Conservation (phyloP, 2,888 invertebrate species). For the Eilema griseolum region DNA sequence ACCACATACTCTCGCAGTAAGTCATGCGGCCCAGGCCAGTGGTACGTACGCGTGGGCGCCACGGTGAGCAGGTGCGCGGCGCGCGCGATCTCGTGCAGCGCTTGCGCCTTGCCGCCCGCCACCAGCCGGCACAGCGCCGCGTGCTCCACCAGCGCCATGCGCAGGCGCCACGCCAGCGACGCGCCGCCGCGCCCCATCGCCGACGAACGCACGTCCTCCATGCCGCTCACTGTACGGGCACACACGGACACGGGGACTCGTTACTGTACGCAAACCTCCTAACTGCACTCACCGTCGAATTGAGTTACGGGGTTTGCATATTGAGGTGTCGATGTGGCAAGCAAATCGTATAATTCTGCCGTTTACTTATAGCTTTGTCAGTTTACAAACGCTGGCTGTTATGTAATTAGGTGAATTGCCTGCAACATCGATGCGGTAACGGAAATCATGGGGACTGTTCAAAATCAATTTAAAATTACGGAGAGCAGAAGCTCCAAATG, state of each 20-base stretch:
- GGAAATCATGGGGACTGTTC: too few species aligned
- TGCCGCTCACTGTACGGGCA: slow-evolving; percentile 90
- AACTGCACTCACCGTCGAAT: neutral
- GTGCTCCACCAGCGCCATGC: slow-evolving; percentile 97
- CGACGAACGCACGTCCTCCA: slow-evolving; percentile 88
- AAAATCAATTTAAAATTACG: too few species aligned
- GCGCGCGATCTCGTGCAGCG: slow-evolving; percentile 91
- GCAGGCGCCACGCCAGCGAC: slow-evolving; percentile 92
- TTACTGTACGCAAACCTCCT: neutral
- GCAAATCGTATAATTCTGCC: too few species aligned
- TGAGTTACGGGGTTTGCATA: neutral
- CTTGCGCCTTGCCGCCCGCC: slow-evolving; percentile 97
- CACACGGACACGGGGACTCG: slow-evolving; percentile 61
- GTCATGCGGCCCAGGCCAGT: neutral
- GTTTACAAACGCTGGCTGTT: too few species aligned
- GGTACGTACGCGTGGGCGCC: slow-evolving; percentile 33
- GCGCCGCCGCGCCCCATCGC: slow-evolving; percentile 81
- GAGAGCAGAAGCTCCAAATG: too few species aligned
- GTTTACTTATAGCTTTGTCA: too few species aligned
- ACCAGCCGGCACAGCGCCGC: slow-evolving; percentile 98
- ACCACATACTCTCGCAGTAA: too few species aligned
- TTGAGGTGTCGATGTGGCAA: too few species aligned
- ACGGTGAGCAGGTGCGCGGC: slow-evolving; percentile 65
- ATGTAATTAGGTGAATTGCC: too few species aligned
- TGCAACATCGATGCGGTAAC: too few species aligned